Evolutionary conservation across 2,797 vertebrate species (phyloP).

Genomic region (Pristis pectinata): DNA sequence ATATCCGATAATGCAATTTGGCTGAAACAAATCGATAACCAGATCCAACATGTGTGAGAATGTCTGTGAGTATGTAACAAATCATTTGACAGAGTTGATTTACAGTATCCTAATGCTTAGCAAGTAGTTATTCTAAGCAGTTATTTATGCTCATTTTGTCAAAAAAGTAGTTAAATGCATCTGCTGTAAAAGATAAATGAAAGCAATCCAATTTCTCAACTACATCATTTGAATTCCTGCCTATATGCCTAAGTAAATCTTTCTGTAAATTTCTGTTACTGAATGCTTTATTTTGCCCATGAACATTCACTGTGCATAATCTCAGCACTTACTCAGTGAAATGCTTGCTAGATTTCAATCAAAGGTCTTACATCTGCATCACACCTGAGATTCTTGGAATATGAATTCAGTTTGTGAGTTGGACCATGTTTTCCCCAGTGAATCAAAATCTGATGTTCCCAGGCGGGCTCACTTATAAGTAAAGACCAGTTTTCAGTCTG

Average conservation of each 20-base stretch:
- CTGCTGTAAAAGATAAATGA: neutral
- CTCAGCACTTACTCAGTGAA: neutral
- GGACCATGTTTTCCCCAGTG: too few relatives aligned
- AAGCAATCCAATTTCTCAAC: neutral
- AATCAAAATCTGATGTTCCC: too few relatives aligned
- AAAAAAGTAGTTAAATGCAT: neutral
- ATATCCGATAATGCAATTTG: neutral
- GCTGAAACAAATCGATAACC: neutral
- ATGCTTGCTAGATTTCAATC: neutral
- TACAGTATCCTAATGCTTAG: neutral
- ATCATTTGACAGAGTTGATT: neutral
- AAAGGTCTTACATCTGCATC: neutral
- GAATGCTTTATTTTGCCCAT: neutral
- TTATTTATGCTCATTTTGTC: neutral
- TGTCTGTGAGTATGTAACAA: neutral
- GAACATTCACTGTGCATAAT: neutral
- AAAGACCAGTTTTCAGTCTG: too few relatives aligned
- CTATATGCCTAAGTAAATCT: too few relatives aligned
- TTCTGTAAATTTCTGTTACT: neutral
- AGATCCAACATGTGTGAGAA: neutral
- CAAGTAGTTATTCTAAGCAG: neutral
- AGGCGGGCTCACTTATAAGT: too few relatives aligned
- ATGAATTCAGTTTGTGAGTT: too few relatives aligned
- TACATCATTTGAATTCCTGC: neutral
- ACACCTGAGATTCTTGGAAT: too few relatives aligned